These are phyloP conservation scores for Gastrophysa polygoni DNA, from an alignment of 2,888 invertebrate genomes.

Conservation along the genomic window DNA sequence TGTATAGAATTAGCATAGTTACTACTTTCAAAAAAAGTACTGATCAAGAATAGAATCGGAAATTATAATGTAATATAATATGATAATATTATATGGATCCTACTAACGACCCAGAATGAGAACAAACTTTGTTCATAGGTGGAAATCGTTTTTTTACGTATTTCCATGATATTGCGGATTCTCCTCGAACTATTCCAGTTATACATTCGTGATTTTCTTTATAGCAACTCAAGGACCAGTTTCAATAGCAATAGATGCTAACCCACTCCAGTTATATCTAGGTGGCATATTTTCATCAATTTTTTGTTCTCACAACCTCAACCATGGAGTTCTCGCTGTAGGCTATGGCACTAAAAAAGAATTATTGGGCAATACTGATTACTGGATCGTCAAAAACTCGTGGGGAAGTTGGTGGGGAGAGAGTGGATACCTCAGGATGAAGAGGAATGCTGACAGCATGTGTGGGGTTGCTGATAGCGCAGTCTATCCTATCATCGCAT, in stretches of 20 bases:
- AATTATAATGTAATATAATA: no score
- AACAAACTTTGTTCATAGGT: no score
- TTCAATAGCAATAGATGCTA: slow-evolving; percentile 16
- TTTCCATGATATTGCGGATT: no score
- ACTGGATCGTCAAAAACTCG: slow-evolving; percentile 22
- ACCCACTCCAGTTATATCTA: slow-evolving; percentile 13
- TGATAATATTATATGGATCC: no score
- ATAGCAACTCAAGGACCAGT: slow-evolving; percentile 22
- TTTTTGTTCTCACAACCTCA: neutral
- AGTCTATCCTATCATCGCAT: slow-evolving; percentile 11
- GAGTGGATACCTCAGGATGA: slow-evolving; percentile 12
- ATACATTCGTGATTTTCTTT: slow-evolving; percentile 4
- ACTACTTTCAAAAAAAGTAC: no score
- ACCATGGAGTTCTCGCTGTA: slow-evolving; percentile 14
- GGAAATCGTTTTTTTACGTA: no score
- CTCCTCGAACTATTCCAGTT: no score
- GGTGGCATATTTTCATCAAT: slow-evolving; percentile 14
- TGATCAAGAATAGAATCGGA: no score
- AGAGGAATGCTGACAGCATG: neutral
- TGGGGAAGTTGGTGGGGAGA: slow-evolving; percentile 21
- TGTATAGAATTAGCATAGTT: no score
- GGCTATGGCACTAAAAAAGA: slow-evolving; percentile 12
- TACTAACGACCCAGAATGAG: no score
- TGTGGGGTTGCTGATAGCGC: slow-evolving; percentile 16
- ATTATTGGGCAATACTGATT: neutral